Base-by-base conservation (phyloP, 2,113 vertebrate species). In the Dendropsophus ebraccatus region DNA sequence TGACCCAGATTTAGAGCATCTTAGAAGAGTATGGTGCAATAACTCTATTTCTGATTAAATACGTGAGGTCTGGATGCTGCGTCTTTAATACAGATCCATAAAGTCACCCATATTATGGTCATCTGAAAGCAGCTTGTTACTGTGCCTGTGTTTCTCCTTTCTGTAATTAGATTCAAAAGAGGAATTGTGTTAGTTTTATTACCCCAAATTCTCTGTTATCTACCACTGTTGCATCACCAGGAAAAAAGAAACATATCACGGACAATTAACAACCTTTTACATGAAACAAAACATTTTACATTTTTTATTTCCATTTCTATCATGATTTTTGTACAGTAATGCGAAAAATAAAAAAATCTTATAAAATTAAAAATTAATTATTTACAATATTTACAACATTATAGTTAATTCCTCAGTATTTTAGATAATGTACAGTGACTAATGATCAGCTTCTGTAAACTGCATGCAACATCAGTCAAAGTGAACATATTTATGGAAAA, bases 351-450 rank as follows among this genome's bases (percentile, higher is more conserved):
- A 93, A 93, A 93, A 93, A 93, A 90, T 92, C 88, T 90, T 92
- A 90, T 90, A 92, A 94, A 94, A 92, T 87, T 89, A 92, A 90
- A 91, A 89, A 93, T 90, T 87, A 90, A 89, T 88, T 90, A 41
- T 91, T 81, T 93, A 94, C 90, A 94, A 76, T 92, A 94, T 93
- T 92, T 93, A 95, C 91, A 95, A 56, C n/a, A 82, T 91, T 91
- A 28, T 75, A 75, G 82, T 17, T 47, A 16, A 4, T 78, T 81
- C 25, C 86, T 77, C 14, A 67, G 50, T 77, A 62, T 50, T 50
- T 32, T 49, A 62, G 52, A 75, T 84, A 10, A 82, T 58, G 37
- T 52, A 83, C 62, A 52, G 5, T 72, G 28, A 2, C 58, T 83
- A 25, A 23, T 52, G 45, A 75, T 32, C 41, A 77, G 45, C 87